Evolutionary conservation across 2,797 vertebrate species (phyloP), one percentile per base, ranked within the genome.

Genomic region (Peromyscus melanophrys): DNA sequence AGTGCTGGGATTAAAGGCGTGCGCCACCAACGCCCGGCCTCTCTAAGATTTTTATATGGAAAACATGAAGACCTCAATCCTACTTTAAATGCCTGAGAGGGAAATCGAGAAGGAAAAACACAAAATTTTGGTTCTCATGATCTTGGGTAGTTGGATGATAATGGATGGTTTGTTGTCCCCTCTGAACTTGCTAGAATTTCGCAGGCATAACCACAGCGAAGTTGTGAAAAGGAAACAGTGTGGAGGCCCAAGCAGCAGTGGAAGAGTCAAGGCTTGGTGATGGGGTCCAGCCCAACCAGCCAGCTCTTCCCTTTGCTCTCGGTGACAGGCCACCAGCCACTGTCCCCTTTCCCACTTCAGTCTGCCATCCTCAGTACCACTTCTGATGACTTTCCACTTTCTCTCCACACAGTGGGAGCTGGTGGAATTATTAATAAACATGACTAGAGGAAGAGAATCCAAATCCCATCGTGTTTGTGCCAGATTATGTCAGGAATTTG

Each of bases 401-500:
- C 81, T 85, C 77, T 81, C 65, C 85, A 89, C 10, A 71, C 8
- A 61, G 40, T 6, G n/a, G 69, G 27, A 96, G 84, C 49, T 1
- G 49, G 71, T 19, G 7, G 49, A 59, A 76, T 92, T 85, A 86
- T 94, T 95, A 85, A 96, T 80, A 87, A 94, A 96, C 80, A 93
- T 7, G 71, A 94, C 90, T 95, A 67, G 55, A 87, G 19, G 61
- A 95, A 89, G 69, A 84, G 90, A 90, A 92, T 40, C 59, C 43
- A 65, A 93, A 96, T 67, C 77, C 43, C 84, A 89, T 81, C 75
- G 31, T 89, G 46, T 96, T 90, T 93, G 91, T 73, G 69, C 57
- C 95, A 92, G 63, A 91, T 87, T 89, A 95, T 75, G 65, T 96
- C 75, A 55, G 89, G 59, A 97, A 96, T 95, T 43, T 57, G 21